Percentiles rank a stretch among this genome's conserved stretches.
These are phyloP conservation scores for Astyanax mexicanus DNA, from an alignment of 2,797 vertebrate species.

Conservation along the genomic window DNA sequence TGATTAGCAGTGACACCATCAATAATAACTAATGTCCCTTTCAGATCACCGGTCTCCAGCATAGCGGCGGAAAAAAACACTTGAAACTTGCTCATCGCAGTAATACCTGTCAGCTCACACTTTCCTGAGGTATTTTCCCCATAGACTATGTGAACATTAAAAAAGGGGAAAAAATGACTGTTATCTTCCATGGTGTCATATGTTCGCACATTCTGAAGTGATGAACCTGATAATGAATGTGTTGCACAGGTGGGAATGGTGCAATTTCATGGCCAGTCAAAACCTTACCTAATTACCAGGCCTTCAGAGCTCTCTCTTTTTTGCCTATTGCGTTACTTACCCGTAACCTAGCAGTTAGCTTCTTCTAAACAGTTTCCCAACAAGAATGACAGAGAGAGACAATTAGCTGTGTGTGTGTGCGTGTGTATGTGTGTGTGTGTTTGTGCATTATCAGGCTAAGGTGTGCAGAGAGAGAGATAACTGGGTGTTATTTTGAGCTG, in stretches of 20 bases:
- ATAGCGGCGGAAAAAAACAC: constrained; percentile 26
- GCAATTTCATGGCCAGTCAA: constrained; percentile 37
- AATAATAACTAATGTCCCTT: neutral
- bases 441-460: constrained; percentile 26
- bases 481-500: constrained; percentile 52
- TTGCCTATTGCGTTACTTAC: constrained; percentile 16
- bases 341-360: constrained; percentile 7
- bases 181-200: constrained; percentile 35
- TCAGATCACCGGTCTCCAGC: constrained; percentile 8
- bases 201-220: constrained; percentile 22
- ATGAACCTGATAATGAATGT: constrained; percentile 51
- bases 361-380: constrained; percentile 6
- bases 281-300: constrained; percentile 40
- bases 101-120: constrained; percentile 21
- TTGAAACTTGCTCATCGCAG: constrained; percentile 9
- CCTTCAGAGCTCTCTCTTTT: constrained; percentile 29
- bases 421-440: constrained; percentile 9
- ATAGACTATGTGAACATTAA: constrained; percentile 11
- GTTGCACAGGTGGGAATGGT: constrained; percentile 46
- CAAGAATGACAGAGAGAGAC: constrained; percentile 20
- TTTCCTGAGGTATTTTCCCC: neutral
- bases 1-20: neutral
- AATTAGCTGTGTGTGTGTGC: constrained; percentile 28
- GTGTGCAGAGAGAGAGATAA: constrained; percentile 35
- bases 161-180: constrained; percentile 1